Conservation (phyloP, 2,888 invertebrate species). For the Limnephilus auricula region DNA sequence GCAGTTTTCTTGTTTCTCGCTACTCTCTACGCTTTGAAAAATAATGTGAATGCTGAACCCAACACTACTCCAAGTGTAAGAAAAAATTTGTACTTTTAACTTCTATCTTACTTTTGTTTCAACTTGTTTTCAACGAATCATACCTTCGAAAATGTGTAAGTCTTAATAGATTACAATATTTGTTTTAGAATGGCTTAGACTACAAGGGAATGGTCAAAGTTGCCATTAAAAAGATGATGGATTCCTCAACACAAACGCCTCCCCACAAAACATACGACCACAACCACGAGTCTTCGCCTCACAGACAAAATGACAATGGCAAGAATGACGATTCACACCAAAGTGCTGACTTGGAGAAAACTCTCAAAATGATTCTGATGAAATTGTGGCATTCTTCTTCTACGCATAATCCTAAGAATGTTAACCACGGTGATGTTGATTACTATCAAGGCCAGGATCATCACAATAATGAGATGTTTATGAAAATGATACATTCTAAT, state of each 20-base stretch:
- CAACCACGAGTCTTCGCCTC: not conserved
- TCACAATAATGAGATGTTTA: not conserved
- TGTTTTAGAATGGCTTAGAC: not conserved
- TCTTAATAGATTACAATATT: not conserved
- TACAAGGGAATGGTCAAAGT: not conserved
- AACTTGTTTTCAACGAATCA: not conserved
- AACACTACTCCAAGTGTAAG: not conserved
- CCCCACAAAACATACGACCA: not conserved
- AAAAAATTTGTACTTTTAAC: not conserved
- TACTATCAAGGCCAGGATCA: not conserved
- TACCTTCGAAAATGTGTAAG: not conserved
- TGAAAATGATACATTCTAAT: not conserved
- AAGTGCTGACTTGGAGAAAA: not conserved
- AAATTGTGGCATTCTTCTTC: not conserved
- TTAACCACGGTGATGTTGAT: not conserved
- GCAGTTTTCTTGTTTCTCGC: conserved; percentile 14
- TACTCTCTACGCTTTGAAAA: not conserved
- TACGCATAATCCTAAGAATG: not conserved
- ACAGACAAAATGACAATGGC: not conserved
- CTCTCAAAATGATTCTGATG: not conserved
- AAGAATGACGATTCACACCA: not conserved
- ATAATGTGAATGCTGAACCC: not conserved
- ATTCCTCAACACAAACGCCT: not conserved
- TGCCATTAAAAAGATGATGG: not conserved
- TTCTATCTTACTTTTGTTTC: not conserved